These are phyloP conservation scores for Periophthalmus magnuspinnatus DNA, from an alignment of 2,797 vertebrate species.

Conservation along the genomic window DNA sequence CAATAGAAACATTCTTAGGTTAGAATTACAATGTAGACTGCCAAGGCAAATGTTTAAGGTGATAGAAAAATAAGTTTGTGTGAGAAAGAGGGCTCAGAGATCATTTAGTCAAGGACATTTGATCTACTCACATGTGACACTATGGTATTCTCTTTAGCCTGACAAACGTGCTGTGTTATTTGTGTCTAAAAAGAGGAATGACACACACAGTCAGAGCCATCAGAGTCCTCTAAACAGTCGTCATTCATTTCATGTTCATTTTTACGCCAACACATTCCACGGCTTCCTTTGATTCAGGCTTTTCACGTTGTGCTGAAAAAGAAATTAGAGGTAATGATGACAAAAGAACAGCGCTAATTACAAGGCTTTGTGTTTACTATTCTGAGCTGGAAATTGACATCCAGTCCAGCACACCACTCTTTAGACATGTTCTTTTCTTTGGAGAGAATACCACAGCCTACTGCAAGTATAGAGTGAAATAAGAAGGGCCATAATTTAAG, in stretches of 20 bases:
- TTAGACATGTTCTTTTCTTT: conserved; percentile 33
- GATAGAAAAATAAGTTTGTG: neutral
- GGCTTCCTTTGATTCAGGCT: conserved; percentile 48
- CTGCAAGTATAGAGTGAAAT: conserved; percentile 64
- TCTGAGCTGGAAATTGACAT: conserved; percentile 68
- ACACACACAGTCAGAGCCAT: conserved; percentile 14
- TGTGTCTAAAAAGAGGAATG: conserved; percentile 20
- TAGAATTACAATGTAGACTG: neutral
- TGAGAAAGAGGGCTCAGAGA: neutral
- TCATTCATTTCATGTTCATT: conserved; percentile 42
- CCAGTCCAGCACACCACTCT: conserved; percentile 46
- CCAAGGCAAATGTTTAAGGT: neutral
- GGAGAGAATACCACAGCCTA: conserved; percentile 54
- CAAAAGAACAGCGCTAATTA: conserved; percentile 76
- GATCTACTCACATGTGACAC: conserved; percentile 4
- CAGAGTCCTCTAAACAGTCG: conserved; percentile 10
- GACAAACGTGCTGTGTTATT: conserved; percentile 7
- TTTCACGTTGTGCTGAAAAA: conserved; percentile 51
- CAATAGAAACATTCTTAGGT: neutral
- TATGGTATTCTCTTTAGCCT: neutral
- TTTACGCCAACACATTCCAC: conserved; percentile 53
- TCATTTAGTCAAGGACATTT: too few relatives aligned
- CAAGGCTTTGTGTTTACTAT: conserved; percentile 76
- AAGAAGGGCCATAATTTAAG: conserved; percentile 72
- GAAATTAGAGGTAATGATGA: conserved; percentile 72